Evolutionary conservation across 1,140 invertebrate species (phyloP).

Genomic region (Drosophila arawakana): DNA sequence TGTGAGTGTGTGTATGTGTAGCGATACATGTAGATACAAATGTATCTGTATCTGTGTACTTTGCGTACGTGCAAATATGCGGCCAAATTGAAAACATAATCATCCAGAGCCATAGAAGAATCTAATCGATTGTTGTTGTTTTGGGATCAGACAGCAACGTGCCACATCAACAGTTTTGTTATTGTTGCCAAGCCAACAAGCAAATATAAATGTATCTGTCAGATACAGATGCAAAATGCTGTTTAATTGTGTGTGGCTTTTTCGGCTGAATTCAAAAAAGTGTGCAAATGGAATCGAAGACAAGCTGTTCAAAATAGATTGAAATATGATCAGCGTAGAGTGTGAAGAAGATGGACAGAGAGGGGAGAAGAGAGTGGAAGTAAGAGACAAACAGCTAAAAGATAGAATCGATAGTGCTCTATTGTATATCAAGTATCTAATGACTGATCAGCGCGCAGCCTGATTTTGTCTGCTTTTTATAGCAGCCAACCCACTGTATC

Average conservation of each 20-base stretch:
- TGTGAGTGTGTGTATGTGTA: no score
- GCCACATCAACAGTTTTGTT: background rate
- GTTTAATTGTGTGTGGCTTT: constrained; percentile 12
- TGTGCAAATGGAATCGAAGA: constrained; percentile 26
- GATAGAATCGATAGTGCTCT: background rate
- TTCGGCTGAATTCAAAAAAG: constrained; percentile 7
- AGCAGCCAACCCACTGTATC: background rate
- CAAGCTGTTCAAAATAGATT: constrained; percentile 1
- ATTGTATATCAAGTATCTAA: background rate
- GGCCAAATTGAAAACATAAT: constrained; percentile 57
- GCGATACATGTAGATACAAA: background rate
- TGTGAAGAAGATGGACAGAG: background rate
- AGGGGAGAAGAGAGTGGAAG: background rate
- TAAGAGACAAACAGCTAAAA: background rate
- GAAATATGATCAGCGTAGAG: constrained; percentile 30
- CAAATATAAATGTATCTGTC: constrained; percentile 34
- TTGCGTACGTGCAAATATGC: constrained; percentile 50
- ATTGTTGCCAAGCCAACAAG: background rate
- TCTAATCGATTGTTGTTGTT: constrained; percentile 42
- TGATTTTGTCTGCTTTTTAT: background rate
- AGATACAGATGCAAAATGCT: constrained; percentile 38
- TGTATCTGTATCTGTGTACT: constrained; percentile 16
- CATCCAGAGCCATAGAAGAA: constrained; percentile 38
- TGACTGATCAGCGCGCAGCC: no score
- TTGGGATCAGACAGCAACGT: constrained; percentile 15